phyloP scores from a whole-genome alignment of 2,797 vertebrate genomes.

The Psittacula derbiana region DNA sequence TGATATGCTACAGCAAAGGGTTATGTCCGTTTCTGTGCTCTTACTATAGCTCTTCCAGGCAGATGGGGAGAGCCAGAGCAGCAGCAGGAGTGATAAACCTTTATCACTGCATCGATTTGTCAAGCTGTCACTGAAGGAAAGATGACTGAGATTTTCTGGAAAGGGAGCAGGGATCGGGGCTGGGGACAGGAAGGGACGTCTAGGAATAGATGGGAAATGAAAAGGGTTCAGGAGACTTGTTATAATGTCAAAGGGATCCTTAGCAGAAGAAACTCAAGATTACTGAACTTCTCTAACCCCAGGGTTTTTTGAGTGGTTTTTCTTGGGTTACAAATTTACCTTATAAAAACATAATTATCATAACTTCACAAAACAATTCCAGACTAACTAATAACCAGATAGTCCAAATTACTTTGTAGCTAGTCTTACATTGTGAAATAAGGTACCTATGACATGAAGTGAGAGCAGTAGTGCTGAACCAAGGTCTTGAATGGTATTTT shows the following conservation, averaged over 20 bases:
- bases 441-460: not conserved
- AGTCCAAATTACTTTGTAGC: not conserved
- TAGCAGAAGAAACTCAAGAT: not conserved
- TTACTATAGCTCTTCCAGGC: not conserved
- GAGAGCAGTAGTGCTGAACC: not conserved
- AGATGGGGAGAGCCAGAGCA: not conserved
- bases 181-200: not conserved
- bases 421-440: not conserved
- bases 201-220: not conserved
- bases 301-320: not conserved
- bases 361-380: not conserved
- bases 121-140: not conserved
- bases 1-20: not conserved
- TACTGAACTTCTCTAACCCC: not conserved
- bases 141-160: not conserved
- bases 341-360: not conserved
- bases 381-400: not conserved
- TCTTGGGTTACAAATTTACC: not conserved
- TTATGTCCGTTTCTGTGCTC: not conserved
- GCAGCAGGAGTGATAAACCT: not conserved
- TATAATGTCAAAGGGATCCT: not conserved
- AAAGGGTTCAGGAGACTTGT: not conserved
- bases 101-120: not conserved
- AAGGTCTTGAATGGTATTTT: not conserved
- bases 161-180: not conserved